Percentiles rank a stretch among this genome's conserved stretches.
These are phyloP conservation scores for Chrysaora quinquecirrha DNA, from an alignment of 30 jellyfish, hydroid and myxozoan genomes.

Conservation along the genomic window DNA sequence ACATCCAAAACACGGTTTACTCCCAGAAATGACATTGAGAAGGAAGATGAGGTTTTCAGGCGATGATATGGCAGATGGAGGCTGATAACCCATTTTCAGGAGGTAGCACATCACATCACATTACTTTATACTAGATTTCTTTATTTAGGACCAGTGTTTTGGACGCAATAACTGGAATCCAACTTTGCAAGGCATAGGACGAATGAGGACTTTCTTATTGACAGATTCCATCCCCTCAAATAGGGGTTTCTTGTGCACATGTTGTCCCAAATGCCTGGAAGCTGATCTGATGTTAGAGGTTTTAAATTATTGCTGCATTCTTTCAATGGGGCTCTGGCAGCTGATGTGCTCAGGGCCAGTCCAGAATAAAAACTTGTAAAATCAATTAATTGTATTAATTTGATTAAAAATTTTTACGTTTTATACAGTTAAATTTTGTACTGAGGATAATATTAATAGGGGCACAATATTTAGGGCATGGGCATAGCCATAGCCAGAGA, in stretches of 20 bases:
- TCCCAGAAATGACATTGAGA: slow-evolving; percentile 2
- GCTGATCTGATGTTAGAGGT: neutral
- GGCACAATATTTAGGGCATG: neutral
- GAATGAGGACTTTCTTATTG: neutral
- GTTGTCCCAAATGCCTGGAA: slow-evolving; percentile 5
- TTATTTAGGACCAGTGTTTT: neutral
- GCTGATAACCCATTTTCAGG: slow-evolving; percentile 1
- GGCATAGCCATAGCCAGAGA: slow-evolving; percentile 3
- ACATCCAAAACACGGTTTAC: neutral
- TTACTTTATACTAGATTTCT: neutral
- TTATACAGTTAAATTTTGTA: neutral
- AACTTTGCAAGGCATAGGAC: slow-evolving; percentile 1
- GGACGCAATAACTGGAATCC: neutral
- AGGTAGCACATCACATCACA: neutral
- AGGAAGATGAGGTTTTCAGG: slow-evolving; percentile 4
- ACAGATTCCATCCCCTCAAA: neutral
- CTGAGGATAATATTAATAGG: neutral
- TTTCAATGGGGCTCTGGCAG: slow-evolving; percentile 3
- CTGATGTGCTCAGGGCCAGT: slow-evolving; percentile 4
- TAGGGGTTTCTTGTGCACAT: neutral
- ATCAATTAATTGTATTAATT: neutral
- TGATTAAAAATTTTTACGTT: neutral
- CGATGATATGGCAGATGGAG: neutral
- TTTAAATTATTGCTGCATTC: neutral
- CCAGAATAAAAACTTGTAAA: neutral